Evolutionary conservation across 2,888 invertebrate species (phyloP).

Genomic region (Hemistola chrysoprasaria): DNA sequence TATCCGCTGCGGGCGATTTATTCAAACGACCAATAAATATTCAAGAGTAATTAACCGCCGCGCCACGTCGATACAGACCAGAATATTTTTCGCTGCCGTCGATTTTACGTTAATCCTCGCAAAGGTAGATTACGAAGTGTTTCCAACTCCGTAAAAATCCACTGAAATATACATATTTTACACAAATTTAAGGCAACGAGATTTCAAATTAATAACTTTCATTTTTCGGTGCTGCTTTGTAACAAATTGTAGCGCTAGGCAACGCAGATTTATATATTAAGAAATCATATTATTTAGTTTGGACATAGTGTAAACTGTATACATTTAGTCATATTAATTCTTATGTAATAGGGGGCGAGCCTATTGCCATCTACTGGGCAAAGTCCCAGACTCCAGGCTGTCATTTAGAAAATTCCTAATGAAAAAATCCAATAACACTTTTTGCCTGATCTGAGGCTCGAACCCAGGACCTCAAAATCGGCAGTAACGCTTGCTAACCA

Average conservation of each 20-base stretch:
- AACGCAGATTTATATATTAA: slow-evolving; percentile 23
- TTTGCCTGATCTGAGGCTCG: too few species aligned
- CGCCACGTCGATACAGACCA: slow-evolving; percentile 52
- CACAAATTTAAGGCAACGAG: slow-evolving; percentile 40
- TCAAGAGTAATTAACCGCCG: slow-evolving; percentile 77
- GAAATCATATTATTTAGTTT: slow-evolving; percentile 17
- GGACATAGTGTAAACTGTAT: too few species aligned
- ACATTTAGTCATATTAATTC: too few species aligned
- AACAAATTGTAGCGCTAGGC: slow-evolving; percentile 33
- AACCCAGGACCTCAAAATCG: too few species aligned
- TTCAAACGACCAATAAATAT: slow-evolving; percentile 81
- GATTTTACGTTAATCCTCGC: slow-evolving; percentile 68
- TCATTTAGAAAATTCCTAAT: too few species aligned
- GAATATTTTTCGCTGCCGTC: slow-evolving; percentile 70
- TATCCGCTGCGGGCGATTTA: slow-evolving; percentile 71
- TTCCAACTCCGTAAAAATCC: slow-evolving; percentile 56
- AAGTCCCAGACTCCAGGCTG: too few species aligned
- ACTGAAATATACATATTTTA: slow-evolving; percentile 50
- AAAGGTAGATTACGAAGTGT: slow-evolving; percentile 70
- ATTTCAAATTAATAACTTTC: slow-evolving; percentile 39
- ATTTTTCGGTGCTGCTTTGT: slow-evolving; percentile 28
- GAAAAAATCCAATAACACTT: too few species aligned
- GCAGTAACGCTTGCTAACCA: too few species aligned
- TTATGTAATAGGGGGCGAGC: too few species aligned
- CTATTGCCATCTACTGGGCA: too few species aligned